Percentiles rank a stretch among this genome's conserved stretches.
These are phyloP conservation scores for Lysandra bellargus DNA, from an alignment of 2,888 invertebrate species.

Conservation along the genomic window DNA sequence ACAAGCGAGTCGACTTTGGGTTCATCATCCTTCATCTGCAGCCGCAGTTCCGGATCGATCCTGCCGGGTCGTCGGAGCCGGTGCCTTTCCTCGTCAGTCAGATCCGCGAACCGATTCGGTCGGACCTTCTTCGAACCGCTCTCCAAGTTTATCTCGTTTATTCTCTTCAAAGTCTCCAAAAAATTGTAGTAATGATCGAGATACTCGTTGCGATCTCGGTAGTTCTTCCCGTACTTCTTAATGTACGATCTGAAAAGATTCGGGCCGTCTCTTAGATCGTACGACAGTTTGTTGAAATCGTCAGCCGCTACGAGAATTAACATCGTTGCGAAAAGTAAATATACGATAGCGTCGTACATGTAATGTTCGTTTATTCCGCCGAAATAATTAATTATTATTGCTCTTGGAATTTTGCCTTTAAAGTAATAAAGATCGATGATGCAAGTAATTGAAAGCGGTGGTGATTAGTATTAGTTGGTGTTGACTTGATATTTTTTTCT, in stretches of 20 bases:
- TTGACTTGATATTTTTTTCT: too few relatives aligned
- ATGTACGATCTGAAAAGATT: slow-evolving; percentile 41
- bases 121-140: slow-evolving; percentile 47
- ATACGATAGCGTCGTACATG: neutral
- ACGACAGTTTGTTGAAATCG: slow-evolving; percentile 36
- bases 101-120: slow-evolving; percentile 56
- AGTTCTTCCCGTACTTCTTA: slow-evolving; percentile 48
- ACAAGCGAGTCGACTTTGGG: slow-evolving; percentile 39
- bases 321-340: neutral
- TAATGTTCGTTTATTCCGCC: neutral
- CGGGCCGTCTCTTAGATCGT: slow-evolving; percentile 43
- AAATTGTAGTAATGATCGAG: slow-evolving; percentile 52
- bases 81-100: slow-evolving; percentile 46
- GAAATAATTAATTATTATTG: neutral
- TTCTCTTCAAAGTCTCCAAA: slow-evolving; percentile 50
- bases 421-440: neutral
- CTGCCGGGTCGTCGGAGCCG: slow-evolving; percentile 37
- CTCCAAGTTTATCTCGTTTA: slow-evolving; percentile 54
- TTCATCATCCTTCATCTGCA: slow-evolving; percentile 33
- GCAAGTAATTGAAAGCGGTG: neutral
- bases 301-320: slow-evolving; percentile 14
- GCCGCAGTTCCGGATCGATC: slow-evolving; percentile 49
- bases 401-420: neutral
- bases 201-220: slow-evolving; percentile 49
- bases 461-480: neutral